These are phyloP conservation scores for Diorhabda elongata DNA, from an alignment of 1,140 invertebrate genomes.

Conservation along the genomic window DNA sequence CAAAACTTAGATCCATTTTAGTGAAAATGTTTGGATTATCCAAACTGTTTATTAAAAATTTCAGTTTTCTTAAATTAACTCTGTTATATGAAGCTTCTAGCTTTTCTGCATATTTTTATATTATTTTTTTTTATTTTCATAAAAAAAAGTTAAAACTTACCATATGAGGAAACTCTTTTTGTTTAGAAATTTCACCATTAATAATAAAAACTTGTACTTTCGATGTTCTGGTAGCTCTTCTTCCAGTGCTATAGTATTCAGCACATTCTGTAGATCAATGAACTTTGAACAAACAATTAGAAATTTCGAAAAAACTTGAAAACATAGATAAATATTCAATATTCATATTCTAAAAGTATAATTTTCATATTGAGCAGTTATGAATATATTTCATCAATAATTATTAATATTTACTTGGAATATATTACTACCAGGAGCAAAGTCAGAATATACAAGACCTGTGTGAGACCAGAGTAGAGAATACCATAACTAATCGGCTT, in stretches of 20 bases:
- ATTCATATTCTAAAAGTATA: neutral
- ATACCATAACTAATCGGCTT: no score
- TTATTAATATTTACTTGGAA: neutral
- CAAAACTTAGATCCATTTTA: neutral
- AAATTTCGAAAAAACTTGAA: neutral
- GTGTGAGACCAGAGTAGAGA: no score
- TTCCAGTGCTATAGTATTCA: constrained; percentile 17
- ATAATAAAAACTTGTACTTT: constrained; percentile 27
- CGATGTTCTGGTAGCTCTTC: constrained; percentile 7
- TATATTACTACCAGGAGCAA: no score
- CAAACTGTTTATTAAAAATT: neutral
- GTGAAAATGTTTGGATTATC: neutral
- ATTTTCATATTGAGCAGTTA: neutral
- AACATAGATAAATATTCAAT: neutral
- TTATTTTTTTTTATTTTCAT: neutral
- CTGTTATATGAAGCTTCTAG: no score
- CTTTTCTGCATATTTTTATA: neutral
- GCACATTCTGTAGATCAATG: constrained; percentile 15
- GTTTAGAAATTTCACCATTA: constrained; percentile 26
- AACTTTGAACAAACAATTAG: neutral
- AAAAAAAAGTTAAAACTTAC: constrained; percentile 19
- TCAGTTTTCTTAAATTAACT: neutral
- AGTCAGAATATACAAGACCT: no score
- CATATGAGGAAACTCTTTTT: constrained; percentile 38
- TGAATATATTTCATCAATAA: neutral